Conservation (phyloP, 2,113 vertebrate genomes). For the Ammospiza nelsoni region DNA sequence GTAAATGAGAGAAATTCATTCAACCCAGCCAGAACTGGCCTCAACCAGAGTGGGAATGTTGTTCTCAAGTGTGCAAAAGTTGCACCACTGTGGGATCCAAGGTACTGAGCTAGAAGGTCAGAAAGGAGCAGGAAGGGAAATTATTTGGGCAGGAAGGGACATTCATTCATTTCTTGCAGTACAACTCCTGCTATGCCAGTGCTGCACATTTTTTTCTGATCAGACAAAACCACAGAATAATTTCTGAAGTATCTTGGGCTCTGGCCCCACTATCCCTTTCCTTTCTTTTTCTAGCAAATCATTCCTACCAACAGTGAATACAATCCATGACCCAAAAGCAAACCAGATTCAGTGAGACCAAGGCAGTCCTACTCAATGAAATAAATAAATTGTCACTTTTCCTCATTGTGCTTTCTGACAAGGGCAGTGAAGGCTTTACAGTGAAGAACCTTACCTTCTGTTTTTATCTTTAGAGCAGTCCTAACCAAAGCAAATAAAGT, state of each 20-base stretch:
- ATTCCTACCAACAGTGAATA: neutral
- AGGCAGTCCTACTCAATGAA: neutral
- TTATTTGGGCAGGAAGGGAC: neutral
- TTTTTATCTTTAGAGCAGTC: constrained; percentile 98
- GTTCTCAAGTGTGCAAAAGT: neutral
- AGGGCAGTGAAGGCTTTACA: neutral
- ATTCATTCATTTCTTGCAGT: neutral
- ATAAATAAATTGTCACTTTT: neutral
- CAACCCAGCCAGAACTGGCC: neutral
- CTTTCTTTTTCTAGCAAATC: neutral
- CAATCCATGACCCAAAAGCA: neutral
- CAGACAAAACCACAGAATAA: neutral
- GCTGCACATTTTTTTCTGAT: neutral
- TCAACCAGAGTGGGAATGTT: fast-evolving
- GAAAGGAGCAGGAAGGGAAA: neutral
- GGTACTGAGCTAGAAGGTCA: neutral
- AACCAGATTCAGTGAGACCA: neutral
- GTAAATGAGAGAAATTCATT: neutral
- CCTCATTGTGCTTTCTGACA: neutral
- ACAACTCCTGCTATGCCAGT: neutral
- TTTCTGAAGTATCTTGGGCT: neutral
- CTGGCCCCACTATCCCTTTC: neutral
- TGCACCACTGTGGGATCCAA: neutral
- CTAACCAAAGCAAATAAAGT: constrained; percentile 97
- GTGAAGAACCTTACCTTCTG: constrained; percentile 84